These are phyloP conservation scores for Anhinga anhinga DNA, from an alignment of 2,113 vertebrate species.

Conservation along the genomic window DNA sequence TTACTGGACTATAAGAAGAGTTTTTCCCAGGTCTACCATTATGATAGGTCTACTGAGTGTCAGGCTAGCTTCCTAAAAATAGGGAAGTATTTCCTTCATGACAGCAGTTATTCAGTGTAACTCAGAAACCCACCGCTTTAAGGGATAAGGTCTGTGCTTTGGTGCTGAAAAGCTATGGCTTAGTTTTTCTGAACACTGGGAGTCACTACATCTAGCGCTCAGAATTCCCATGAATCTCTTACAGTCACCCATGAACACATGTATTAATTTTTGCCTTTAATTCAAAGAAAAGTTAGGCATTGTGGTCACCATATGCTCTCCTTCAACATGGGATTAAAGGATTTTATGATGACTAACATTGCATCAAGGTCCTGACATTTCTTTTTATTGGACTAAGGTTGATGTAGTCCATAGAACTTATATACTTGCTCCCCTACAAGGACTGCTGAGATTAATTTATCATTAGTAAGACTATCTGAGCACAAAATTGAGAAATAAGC, in stretches of 20 bases:
- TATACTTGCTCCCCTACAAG: neutral
- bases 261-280: neutral
- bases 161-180: neutral
- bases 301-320: neutral
- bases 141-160: neutral
- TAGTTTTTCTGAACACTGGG: neutral
- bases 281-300: neutral
- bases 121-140: neutral
- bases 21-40: neutral
- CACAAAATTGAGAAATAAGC: neutral
- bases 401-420: neutral
- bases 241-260: neutral
- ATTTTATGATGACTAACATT: neutral
- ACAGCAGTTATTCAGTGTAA: neutral
- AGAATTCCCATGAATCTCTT: neutral
- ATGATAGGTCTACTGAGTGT: neutral
- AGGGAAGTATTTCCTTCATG: neutral
- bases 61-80: neutral
- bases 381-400: neutral
- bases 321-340: neutral
- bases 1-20: neutral
- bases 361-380: neutral
- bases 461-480: neutral
- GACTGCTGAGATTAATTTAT: neutral
- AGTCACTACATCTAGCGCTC: neutral